Percentiles rank a stretch among this genome's conserved stretches.
phyloP scores from a whole-genome alignment of 2,888 invertebrate species.

The Metopia argyrocephala region DNA sequence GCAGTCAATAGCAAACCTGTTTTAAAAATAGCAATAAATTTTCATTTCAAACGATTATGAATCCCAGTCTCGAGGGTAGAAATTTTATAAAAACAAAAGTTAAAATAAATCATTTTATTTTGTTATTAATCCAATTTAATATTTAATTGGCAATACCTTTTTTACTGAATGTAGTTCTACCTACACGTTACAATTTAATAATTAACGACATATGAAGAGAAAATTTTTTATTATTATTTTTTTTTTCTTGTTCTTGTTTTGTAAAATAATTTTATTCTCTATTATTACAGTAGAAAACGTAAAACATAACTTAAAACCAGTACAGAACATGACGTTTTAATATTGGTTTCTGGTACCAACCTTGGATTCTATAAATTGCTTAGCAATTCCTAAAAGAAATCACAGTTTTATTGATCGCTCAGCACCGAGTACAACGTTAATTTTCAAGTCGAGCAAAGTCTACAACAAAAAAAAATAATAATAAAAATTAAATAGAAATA shows the following conservation, averaged over 20 bases:
- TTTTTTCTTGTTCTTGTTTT: no score
- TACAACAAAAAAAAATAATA: neutral
- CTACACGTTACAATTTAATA: constrained; percentile 19
- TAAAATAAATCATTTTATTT: neutral
- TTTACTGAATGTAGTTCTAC: constrained; percentile 49
- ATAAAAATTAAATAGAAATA: neutral
- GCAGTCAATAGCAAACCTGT: neutral
- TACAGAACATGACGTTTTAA: neutral
- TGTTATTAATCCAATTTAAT: constrained; percentile 45
- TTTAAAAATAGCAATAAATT: neutral
- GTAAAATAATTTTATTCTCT: constrained; percentile 9
- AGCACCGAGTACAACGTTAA: constrained; percentile 34
- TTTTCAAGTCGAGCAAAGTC: constrained; percentile 2
- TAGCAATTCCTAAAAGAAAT: constrained; percentile 40
- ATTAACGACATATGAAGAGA: no score
- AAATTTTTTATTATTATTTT: no score
- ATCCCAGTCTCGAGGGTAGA: neutral
- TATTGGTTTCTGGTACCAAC: constrained; percentile 26
- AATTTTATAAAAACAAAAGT: neutral
- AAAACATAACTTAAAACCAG: neutral
- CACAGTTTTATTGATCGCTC: constrained; percentile 59
- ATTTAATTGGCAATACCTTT: constrained; percentile 48
- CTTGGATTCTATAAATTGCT: constrained; percentile 63
- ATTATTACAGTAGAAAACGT: constrained; percentile 19
- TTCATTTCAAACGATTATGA: constrained; percentile 16